Evolutionary conservation across 2,888 invertebrate species (phyloP).

Genomic region (Melanchra persicariae): DNA sequence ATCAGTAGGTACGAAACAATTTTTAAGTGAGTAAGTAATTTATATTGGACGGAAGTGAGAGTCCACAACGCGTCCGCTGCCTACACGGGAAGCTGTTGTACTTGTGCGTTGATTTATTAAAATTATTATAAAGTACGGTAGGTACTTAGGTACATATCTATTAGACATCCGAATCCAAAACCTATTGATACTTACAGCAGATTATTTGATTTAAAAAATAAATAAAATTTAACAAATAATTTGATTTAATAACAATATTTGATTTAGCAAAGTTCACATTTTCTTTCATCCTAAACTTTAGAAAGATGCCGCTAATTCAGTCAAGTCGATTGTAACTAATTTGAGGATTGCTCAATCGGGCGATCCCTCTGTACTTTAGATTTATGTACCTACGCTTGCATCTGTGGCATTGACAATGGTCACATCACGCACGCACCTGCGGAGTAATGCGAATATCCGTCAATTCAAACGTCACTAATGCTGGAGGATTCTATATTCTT

Average conservation of each 20-base stretch:
- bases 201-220: too few relatives aligned
- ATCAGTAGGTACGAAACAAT: conserved; percentile 8
- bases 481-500: not conserved
- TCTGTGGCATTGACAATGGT: conserved; percentile 8
- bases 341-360: not conserved
- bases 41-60: not conserved
- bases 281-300: not conserved
- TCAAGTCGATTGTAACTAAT: not conserved
- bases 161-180: not conserved
- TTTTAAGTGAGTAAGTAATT: not conserved
- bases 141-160: not conserved
- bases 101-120: conserved; percentile 7
- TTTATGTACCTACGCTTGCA: not conserved
- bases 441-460: not conserved
- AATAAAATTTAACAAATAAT: too few relatives aligned
- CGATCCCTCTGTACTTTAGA: not conserved
- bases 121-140: not conserved
- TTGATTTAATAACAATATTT: not conserved
- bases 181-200: too few relatives aligned
- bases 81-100: not conserved
- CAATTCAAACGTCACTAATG: not conserved
- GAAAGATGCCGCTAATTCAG: conserved; percentile 3
- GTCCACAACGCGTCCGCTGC: conserved; percentile 12
- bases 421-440: not conserved
- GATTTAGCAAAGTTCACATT: not conserved